phyloP scores from a whole-genome alignment of 2,113 vertebrate species.

The Elaphurus davidianus region DNA sequence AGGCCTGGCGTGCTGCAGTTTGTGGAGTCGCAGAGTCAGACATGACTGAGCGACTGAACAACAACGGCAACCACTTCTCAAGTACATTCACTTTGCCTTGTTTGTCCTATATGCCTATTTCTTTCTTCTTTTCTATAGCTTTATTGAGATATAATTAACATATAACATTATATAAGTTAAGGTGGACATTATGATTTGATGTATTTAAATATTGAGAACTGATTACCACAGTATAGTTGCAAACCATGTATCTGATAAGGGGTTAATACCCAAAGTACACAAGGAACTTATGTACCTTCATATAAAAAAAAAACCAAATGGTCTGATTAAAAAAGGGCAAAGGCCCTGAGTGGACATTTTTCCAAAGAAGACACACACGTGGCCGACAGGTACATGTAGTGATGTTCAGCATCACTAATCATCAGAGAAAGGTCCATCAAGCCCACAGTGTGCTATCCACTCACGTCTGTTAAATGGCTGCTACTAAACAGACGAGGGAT shows the following conservation, averaged over 20 bases:
- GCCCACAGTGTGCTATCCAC: not conserved
- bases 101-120: not conserved
- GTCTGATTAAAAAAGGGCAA: not conserved
- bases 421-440: not conserved
- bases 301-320: not conserved
- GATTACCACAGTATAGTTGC: not conserved
- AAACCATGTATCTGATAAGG: not conserved
- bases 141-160: not conserved
- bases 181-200: not conserved
- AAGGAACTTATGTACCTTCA: not conserved
- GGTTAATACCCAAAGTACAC: not conserved
- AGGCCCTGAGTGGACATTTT: not conserved
- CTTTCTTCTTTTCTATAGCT: not conserved
- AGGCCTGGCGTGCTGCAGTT: not conserved
- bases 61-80: not conserved
- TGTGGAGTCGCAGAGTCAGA: accelerated
- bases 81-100: not conserved
- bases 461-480: not conserved
- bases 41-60: accelerated
- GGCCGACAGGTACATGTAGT: not conserved
- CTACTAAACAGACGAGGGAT: not conserved
- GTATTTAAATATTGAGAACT: not conserved
- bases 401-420: not conserved
- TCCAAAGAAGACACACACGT: not conserved
- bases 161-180: not conserved